Conservation (phyloP, 2,888 invertebrate genomes). For the Erynnis tages region DNA sequence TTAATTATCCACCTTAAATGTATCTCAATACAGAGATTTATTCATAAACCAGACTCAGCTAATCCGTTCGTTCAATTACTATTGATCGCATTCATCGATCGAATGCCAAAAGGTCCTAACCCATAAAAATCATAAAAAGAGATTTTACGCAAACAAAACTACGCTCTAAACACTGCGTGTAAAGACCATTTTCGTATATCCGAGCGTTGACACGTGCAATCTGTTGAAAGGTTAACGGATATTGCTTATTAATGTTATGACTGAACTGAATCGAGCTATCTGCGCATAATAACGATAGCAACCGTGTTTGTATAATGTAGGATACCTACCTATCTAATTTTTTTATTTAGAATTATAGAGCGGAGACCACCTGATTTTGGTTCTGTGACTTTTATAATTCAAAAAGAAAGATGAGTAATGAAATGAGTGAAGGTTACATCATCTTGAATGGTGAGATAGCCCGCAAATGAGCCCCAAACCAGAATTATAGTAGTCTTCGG, state of each 20-base stretch:
- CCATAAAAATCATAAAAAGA: slow-evolving; percentile 23
- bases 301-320: too few species aligned
- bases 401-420: too few species aligned
- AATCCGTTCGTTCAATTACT: slow-evolving; percentile 26
- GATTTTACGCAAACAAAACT: neutral
- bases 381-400: too few species aligned
- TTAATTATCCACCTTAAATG: too few species aligned
- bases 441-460: too few species aligned
- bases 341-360: too few species aligned
- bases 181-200: slow-evolving; percentile 37
- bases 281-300: slow-evolving; percentile 10
- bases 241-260: slow-evolving; percentile 41
- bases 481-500: too few species aligned
- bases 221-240: slow-evolving; percentile 69
- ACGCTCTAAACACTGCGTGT: slow-evolving; percentile 13
- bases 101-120: slow-evolving; percentile 31
- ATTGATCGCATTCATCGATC: slow-evolving; percentile 68
- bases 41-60: neutral
- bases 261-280: slow-evolving; percentile 24
- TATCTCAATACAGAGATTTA: too few species aligned
- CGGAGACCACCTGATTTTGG: too few species aligned
- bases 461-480: too few species aligned
- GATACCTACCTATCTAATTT: too few species aligned
- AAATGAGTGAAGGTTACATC: too few species aligned
- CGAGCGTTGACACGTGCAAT: slow-evolving; percentile 56